Evolutionary conservation across 2,888 invertebrate species (phyloP), one percentile per base, ranked within the genome.

Genomic region (Drosophila pegasa): DNA sequence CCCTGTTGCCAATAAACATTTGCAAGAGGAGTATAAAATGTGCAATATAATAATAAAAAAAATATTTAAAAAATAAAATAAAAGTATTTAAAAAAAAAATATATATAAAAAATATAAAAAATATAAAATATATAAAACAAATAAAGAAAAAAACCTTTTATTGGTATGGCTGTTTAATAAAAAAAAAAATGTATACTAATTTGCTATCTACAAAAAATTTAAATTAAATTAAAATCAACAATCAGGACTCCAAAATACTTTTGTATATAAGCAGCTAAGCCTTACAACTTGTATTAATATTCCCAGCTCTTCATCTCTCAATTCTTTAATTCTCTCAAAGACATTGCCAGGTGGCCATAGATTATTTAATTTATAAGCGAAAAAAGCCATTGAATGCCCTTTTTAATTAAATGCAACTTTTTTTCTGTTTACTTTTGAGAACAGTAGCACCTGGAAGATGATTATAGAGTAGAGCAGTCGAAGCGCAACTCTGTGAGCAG

Each of bases 361-460:
- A 20, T 59, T 58, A 18, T 41, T 59, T 60, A 60, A 60, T 43
- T 43, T 5, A 18, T 12, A 22, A 16, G 20, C 20, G 35, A 20
- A 16, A 18, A 10, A 27, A 29, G 3, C 1, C 1, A 38, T 9
- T 25, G n/a, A 16, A 20, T n/a, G n/a, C 4, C 18, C 27, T 12
- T 16, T 10, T 35, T 14, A 20, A 14, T 35, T 2, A 52, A 29
- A 5, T 38, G 29, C 37, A 22, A 37, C 20, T 60, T 41, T 10
- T 38, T 18, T 37, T 35, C 12, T 14, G 12, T 38, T 43, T 16
- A 37, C 29, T 20, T 9, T 38, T 77, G 73, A 61, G 73, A 73
- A 69, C 37, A 9, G 12, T 25, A 18, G 50, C 73, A 73, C 22
- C 40, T 73, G 73, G 12, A 41, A 45, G n/a, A 25, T 55, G 16